Evolutionary conservation across 1,140 invertebrate species (phyloP), one percentile per base, ranked within the genome.

Genomic region (Apis cerana): DNA sequence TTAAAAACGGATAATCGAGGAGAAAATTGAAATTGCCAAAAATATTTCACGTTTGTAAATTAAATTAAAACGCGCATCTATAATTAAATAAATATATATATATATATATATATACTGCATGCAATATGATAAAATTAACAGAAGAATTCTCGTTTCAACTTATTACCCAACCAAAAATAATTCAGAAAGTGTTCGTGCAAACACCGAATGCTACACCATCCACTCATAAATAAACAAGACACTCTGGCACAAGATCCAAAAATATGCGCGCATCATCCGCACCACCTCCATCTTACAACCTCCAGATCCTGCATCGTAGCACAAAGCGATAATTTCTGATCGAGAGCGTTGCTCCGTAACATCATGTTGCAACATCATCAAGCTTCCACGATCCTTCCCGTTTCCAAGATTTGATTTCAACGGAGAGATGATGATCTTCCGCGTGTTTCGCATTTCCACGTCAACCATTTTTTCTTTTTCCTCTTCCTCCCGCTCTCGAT

Each of bases 391-490:
- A 19, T 59, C 59, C 65, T 13, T 13, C 3, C 15, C 54, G 15
- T 7, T 56, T 17, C 21, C 23, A 72, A 48, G 50, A 61, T 33
- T 33, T n/a, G 23, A 58, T 68, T 61, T 68, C 43, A 21, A 72
- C 11, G 79, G 27, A 58, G 70, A n/a, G 19, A 19, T 11, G 19
- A 19, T 5, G 21, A 33, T 50, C 52, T 23, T 86, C 89, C 87
- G 80, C 83, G 88, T 65, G 79, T 76, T 68, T 80, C 82, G 77
- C 75, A 76, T 85, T 83, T 89, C 56, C 84, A n/a, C 83, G 67
- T 56, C 75, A 59, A 17, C 50, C 33, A 3, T 33, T 33, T 33
- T 3, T 33, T 33, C 2, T 33, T 62, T 62, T 84, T 69, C 43
- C 71, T 56, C 69, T 70, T 8, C 21, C 15, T 10, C 19, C 15